Evolutionary conservation across 2,888 invertebrate species (phyloP).

Genomic region (Tetragonula carbonaria): DNA sequence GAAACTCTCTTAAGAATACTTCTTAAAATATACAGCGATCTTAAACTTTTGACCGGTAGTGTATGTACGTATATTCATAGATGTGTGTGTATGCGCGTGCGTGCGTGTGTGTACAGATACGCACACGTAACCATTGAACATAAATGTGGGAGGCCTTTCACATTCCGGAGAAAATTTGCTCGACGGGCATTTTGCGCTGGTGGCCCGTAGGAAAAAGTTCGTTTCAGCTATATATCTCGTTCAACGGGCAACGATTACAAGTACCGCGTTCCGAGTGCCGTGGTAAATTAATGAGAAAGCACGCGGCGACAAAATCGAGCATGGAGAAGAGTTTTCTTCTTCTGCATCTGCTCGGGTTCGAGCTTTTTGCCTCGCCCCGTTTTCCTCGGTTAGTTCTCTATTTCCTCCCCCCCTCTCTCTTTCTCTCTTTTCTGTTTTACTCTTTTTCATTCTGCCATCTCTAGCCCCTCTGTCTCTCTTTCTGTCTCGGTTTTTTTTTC

Average conservation of each 20-base stretch:
- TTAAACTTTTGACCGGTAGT: too few relatives aligned
- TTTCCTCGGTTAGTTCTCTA: neutral
- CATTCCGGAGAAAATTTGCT: slow-evolving; percentile 68
- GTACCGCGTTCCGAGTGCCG: neutral
- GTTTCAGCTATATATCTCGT: slow-evolving; percentile 36
- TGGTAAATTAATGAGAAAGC: slow-evolving; percentile 47
- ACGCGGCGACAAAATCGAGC: slow-evolving; percentile 12
- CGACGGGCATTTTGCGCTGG: slow-evolving; percentile 19
- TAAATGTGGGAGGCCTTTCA: slow-evolving; percentile 66
- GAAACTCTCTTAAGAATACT: too few relatives aligned
- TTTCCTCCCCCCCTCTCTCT: too few relatives aligned
- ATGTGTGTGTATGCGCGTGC: neutral
- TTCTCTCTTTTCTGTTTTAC: neutral
- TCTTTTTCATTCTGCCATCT: too few relatives aligned
- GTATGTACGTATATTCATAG: too few relatives aligned
- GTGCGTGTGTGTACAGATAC: neutral
- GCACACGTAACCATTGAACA: slow-evolving; percentile 25
- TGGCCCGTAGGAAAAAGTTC: slow-evolving; percentile 22
- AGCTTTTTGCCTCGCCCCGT: slow-evolving; percentile 13
- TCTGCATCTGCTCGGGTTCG: neutral
- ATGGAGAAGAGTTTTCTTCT: slow-evolving; percentile 10
- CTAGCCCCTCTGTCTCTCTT: neutral
- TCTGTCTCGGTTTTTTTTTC: too few relatives aligned
- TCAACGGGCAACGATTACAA: slow-evolving; percentile 25
- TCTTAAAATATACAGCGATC: too few relatives aligned